A percentile compares a stretch with the other conserved stretches of the same genome.
These are phyloP conservation scores for Orchestes rusci DNA, from an alignment of 2,888 invertebrate genomes.

Conservation along the genomic window DNA sequence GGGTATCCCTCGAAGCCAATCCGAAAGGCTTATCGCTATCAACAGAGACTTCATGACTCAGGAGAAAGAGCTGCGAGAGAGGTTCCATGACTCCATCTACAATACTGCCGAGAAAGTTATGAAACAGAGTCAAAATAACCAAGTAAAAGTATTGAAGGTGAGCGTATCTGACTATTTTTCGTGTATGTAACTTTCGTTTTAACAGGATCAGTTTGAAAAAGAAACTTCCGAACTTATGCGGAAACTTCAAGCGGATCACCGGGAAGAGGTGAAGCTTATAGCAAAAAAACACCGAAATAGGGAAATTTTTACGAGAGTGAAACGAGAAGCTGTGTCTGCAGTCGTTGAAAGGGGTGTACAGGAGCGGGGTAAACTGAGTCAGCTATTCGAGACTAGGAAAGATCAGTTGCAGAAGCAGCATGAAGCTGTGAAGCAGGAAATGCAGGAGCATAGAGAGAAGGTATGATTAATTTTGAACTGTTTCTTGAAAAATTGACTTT, in stretches of 20 bases:
- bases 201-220: slow-evolving; percentile 55
- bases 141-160: slow-evolving; percentile 69
- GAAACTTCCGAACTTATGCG: slow-evolving; percentile 71
- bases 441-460: slow-evolving; percentile 60
- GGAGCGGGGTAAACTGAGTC: slow-evolving; percentile 74
- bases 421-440: slow-evolving; percentile 63
- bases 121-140: slow-evolving; percentile 68
- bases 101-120: slow-evolving; percentile 73
- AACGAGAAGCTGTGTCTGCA: slow-evolving; percentile 72
- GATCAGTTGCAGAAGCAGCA: slow-evolving; percentile 72
- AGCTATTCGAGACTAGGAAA: slow-evolving; percentile 67
- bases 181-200: neutral
- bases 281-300: slow-evolving; percentile 85
- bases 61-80: slow-evolving; percentile 71
- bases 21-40: slow-evolving; percentile 55
- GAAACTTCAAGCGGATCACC: slow-evolving; percentile 71
- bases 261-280: slow-evolving; percentile 81
- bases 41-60: slow-evolving; percentile 62
- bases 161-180: slow-evolving; percentile 5
- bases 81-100: slow-evolving; percentile 76
- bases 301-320: slow-evolving; percentile 80
- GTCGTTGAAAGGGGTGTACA: slow-evolving; percentile 86
- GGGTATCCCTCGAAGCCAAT: slow-evolving; percentile 54
- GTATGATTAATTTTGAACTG: no score
- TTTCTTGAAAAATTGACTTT: no score